Conservation (phyloP, 2,113 vertebrate genomes). For the Anser brachyrhynchus region DNA sequence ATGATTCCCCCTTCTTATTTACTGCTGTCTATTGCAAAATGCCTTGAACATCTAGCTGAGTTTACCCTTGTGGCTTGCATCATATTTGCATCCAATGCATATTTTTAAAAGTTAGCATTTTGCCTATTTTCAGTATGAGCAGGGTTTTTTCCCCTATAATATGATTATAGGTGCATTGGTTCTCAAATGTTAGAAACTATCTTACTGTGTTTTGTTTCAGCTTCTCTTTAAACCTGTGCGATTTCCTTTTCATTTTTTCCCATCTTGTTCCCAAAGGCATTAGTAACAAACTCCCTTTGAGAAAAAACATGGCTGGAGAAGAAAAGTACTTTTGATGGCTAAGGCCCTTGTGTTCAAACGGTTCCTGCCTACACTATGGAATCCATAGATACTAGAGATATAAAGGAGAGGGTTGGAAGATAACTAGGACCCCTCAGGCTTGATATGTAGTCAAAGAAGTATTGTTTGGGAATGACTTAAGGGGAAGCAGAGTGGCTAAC, state of each 20-base stretch:
- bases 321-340: constrained; percentile 64
- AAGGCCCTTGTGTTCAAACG: constrained; percentile 46
- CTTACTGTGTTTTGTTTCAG: background rate
- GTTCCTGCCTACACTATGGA: constrained; percentile 58
- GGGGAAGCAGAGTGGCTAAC: constrained; percentile 46
- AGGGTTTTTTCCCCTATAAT: background rate
- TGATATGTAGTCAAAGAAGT: constrained; percentile 55
- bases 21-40: background rate
- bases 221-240: constrained; percentile 6
- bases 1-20: constrained; percentile 4
- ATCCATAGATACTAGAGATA: constrained; percentile 56
- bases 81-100: background rate
- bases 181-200: background rate
- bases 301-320: constrained; percentile 34
- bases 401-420: constrained; percentile 48
- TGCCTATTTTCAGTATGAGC: background rate
- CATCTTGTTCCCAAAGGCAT: constrained; percentile 36
- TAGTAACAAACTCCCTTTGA: constrained; percentile 58
- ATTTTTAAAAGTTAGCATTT: background rate
- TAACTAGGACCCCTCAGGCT: constrained; percentile 59
- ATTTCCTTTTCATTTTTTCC: constrained; percentile 48
- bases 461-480: constrained; percentile 62
- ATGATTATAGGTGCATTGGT: background rate
- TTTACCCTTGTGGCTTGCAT: background rate
- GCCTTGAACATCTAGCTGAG: background rate